phyloP scores from a whole-genome alignment of 2,797 vertebrate genomes.

The Allobates femoralis region DNA sequence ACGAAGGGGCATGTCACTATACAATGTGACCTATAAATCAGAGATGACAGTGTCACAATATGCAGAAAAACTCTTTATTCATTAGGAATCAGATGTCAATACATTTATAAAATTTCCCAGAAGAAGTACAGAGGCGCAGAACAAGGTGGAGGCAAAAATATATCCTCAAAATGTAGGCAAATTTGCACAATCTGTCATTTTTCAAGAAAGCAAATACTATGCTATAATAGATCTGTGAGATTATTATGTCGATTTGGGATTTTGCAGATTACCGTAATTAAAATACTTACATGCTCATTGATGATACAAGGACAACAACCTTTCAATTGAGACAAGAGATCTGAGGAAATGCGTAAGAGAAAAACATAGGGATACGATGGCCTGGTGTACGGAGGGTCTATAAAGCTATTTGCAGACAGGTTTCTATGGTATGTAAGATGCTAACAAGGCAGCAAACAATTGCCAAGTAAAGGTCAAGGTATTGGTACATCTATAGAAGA shows the following conservation, averaged over 20 bases:
- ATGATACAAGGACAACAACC: neutral
- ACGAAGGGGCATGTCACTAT: neutral
- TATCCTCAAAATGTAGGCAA: neutral
- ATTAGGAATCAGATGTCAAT: neutral
- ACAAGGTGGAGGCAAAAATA: neutral
- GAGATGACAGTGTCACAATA: no score
- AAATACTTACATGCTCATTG: neutral
- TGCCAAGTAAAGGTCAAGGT: conserved; percentile 17
- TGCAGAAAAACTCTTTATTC: no score
- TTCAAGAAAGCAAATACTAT: neutral
- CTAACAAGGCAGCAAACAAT: neutral
- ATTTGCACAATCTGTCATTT: neutral
- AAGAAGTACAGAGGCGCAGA: neutral
- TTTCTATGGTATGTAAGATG: neutral
- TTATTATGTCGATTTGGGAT: neutral
- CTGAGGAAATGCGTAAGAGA: neutral
- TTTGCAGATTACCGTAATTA: neutral
- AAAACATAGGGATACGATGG: neutral
- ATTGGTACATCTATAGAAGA: neutral
- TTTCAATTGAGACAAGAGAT: neutral
- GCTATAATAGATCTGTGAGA: no score
- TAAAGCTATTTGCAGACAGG: neutral
- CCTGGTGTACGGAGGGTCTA: neutral
- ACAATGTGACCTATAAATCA: neutral
- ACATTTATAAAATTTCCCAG: neutral